Base-by-base conservation (phyloP, 2,888 invertebrate genomes). In the Zaprionus bogoriensis region DNA sequence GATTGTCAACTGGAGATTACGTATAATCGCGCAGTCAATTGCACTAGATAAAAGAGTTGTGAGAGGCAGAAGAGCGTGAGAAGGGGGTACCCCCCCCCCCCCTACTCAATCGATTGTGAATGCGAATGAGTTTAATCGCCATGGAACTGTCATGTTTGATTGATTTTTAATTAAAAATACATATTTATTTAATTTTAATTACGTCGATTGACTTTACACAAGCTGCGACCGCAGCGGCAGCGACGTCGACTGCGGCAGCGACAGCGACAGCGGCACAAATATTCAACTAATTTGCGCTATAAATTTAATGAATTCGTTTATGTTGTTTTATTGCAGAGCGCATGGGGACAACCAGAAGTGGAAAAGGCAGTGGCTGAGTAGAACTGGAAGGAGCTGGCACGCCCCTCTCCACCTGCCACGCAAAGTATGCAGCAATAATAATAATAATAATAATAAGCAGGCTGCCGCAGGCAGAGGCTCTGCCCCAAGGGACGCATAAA, bases 81-180 rank as follows among this genome's bases (percentile, higher is more conserved):
- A n/a, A n/a, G n/a, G n/a, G n/a, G n/a, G n/a, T n/a, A n/a, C n/a
- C n/a, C n/a, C n/a, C n/a, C n/a, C n/a, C n/a, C n/a, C n/a, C n/a
- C n/a, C n/a, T n/a, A n/a, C n/a, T n/a, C n/a, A n/a, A n/a, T n/a
- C n/a, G n/a, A n/a, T n/a, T n/a, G n/a, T n/a, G n/a, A n/a, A n/a
- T n/a, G n/a, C 38, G 25, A 46, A 57, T 51, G 51, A 46, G 58
- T 30, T 58, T 14, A 22, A 23, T 7, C 41, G 61, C 36, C 51
- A 57, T 25, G 61, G 62, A 54, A 70, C 32, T 74, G 60, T 62
- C 71, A 65, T 3, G 14, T 74, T 38, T 79, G 81, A 85, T 83
- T 85, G 83, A 85, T 85, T 74, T 81, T 85, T 85, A 81, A 81
- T 81, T 81, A 81, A 85, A 81, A 76, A 55, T 42, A 55, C 32